Evolutionary conservation across 37 sponge, comb jelly and placozoan species (phyloP), one percentile per base, ranked within the genome.

Genomic region (Eunapius fragilis): DNA sequence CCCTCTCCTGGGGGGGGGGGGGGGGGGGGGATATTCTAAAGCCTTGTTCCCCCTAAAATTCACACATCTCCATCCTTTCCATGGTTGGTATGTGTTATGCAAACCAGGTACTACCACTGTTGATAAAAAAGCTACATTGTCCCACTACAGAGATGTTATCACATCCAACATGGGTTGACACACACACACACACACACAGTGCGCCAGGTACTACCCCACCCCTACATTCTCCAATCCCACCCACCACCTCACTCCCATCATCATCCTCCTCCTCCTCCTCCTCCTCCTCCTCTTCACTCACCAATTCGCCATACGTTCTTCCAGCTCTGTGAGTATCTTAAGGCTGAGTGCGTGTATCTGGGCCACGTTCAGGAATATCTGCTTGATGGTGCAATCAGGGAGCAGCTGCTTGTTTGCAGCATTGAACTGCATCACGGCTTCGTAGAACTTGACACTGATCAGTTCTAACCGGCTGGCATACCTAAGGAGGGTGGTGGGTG

Each of bases 321-420:
- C 75, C 19, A 95, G 47, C 26, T 86, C 87, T 26, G 70, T 37
- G 37, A 91, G 79, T 24, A 95, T 82, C 32, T 80, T 77, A n/a
- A 69, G 50, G 47, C 83, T 95, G 34, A 95, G 86, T 36, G 83
- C 73, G 49, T 95, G 72, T 68, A 95, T 91, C 85, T 89, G 89
- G 14, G 35, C 48, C 3, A 95, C 89, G 81, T 95, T 95, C 41
- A 91, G 89, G 78, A 95, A 95, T 31, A 95, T 95, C 37, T 80
- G 88, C 27, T 88, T 23, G 3, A 91, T 35, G 30, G 72, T 68
- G 14, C 69, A 24, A 4, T 91, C 87, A 17, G 95, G 89, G 28
- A 95, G 74, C 10, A 83, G 71, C 32, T 79, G 74, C 72, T 88
- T 88, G 26, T 30, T 71, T 35, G 72, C 48, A 3, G 72, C 9